Conservation (phyloP, 2,113 vertebrate genomes). For the Cyanocitta stelleri region DNA sequence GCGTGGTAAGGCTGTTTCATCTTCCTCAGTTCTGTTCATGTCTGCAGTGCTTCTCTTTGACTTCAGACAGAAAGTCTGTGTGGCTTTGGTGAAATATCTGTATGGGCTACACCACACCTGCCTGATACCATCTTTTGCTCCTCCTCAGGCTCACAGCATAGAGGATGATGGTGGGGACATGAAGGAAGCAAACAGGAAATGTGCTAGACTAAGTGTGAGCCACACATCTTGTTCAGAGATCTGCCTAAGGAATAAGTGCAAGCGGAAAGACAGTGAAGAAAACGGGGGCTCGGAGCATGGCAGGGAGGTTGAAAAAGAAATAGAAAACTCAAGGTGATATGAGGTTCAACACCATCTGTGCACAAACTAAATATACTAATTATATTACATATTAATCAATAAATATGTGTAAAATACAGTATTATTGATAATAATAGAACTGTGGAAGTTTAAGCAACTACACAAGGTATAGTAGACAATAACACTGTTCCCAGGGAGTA, state of each 20-base stretch:
- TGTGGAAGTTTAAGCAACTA: background rate
- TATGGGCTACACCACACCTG: background rate
- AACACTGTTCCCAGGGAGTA: background rate
- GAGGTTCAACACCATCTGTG: background rate
- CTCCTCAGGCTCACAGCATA: background rate
- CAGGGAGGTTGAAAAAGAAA: background rate
- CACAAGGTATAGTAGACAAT: background rate
- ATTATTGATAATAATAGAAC: background rate
- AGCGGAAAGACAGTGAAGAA: background rate
- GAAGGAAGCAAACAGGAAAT: slow-evolving; percentile 59
- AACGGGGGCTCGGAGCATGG: rapidly evolving
- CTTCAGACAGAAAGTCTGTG: background rate
- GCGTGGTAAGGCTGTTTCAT: background rate
- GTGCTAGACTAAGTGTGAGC: slow-evolving; percentile 25
- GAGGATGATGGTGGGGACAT: slow-evolving; percentile 7
- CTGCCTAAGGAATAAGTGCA: background rate
- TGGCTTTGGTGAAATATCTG: background rate
- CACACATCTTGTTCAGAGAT: background rate
- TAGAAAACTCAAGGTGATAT: background rate
- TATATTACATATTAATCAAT: background rate
- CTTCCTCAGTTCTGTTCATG: background rate
- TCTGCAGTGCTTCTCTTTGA: background rate
- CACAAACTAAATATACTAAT: background rate
- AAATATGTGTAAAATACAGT: background rate
- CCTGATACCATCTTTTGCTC: background rate